Evolutionary conservation across 2,888 invertebrate species (phyloP), one percentile per base, ranked within the genome.

Genomic region (Pseudolycoriella hygida): DNA sequence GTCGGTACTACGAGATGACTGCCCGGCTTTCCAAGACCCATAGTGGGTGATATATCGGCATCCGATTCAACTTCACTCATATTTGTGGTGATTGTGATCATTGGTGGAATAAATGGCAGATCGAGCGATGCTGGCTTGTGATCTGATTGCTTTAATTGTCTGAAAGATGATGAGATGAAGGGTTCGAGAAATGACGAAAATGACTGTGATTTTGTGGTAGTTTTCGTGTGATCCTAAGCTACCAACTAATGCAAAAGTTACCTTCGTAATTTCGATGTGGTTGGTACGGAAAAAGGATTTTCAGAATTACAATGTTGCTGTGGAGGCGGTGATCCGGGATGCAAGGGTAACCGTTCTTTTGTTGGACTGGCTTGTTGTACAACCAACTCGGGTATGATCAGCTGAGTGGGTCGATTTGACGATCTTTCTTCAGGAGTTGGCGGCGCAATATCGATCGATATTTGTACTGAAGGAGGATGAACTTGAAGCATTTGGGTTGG

Each of bases 1-100:
- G 62, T 56, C 6, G 42, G 38, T 5, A 42, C 30, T 10, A 19
- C 6, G n/a, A 42, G 38, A 41, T 41, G 41, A 46, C 70, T 70
- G 47, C 64, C 63, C 8, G 62, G 59, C 15, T 54, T 54, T 8
- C 25, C 25, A 8, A 25, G 25, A 1, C 59, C 54, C 1, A 70
- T 69, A 40, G 77, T 70, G 2, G 80, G 77, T 11, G 79, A 78
- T 52, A 76, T 60, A 52, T 83, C 82, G 5, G 70, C 66, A 55
- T 84, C 83, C 3, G 81, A 82, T 61, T 84, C 83, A 12, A 69
- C 68, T 60, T 83, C 82, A 55, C 78, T 81, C 61, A 80, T 73
- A 54, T 80, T 81, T 53, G 77, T 77, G 0, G 83, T 83, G 20
- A 84, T 76, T 11, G 80, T 82, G 53, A 81, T 80, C 54, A 77